These are phyloP conservation scores for Scaptomyza cyrtandrae DNA, from an alignment of 2,888 invertebrate species.

Conservation along the genomic window DNA sequence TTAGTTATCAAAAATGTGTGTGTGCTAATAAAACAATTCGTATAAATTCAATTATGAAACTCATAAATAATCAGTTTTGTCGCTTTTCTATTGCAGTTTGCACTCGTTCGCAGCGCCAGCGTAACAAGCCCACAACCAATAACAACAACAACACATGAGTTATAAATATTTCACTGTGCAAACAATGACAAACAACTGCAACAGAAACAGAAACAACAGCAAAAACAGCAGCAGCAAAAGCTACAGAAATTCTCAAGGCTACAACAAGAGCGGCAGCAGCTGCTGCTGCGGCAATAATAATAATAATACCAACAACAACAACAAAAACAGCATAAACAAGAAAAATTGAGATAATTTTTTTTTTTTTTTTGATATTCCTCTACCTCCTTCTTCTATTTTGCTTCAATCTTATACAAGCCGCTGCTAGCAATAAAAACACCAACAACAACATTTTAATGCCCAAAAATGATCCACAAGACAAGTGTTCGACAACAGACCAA, in stretches of 20 bases:
- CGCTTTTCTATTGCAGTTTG: constrained; percentile 62
- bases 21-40: constrained; percentile 41
- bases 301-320: constrained; percentile 18
- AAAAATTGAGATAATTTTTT: constrained; percentile 41
- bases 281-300: constrained; percentile 35
- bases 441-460: constrained; percentile 30
- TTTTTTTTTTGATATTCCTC: constrained; percentile 19
- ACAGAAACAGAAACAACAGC: constrained; percentile 19
- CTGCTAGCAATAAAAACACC: constrained; percentile 32
- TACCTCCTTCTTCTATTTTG: constrained; percentile 32
- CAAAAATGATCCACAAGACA: constrained; percentile 41
- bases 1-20: constrained; percentile 54
- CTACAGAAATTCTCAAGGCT: constrained; percentile 42
- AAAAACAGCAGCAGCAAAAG: constrained; percentile 26
- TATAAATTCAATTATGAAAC: constrained; percentile 59
- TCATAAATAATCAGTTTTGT: constrained; percentile 62
- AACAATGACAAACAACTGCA: constrained; percentile 70
- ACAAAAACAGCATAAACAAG: constrained; percentile 18
- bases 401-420: constrained; percentile 31
- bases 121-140: constrained; percentile 12
- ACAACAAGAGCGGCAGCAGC: constrained; percentile 43
- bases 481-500: constrained; percentile 49
- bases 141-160: constrained; percentile 33
- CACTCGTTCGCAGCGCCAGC: constrained; percentile 43
- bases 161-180: constrained; percentile 57